Evolutionary conservation across 2,888 invertebrate species (phyloP).

Genomic region (Philopedon plagiatum): DNA sequence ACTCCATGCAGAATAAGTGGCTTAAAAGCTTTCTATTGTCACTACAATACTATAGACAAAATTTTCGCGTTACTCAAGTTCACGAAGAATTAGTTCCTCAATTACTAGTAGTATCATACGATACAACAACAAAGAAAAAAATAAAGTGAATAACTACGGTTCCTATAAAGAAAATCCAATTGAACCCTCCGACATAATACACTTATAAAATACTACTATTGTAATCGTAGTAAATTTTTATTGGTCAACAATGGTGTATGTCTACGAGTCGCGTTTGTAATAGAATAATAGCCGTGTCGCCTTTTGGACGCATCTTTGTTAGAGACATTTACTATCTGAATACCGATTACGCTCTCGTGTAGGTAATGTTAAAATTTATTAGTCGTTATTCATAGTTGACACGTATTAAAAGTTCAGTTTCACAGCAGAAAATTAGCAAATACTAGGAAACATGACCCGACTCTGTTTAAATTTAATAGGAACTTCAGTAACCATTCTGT

Average conservation of each 20-base stretch:
- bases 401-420: conserved; percentile 1
- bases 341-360: conserved; percentile 27
- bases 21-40: too few species aligned
- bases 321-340: conserved; percentile 33
- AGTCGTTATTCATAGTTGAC: background rate
- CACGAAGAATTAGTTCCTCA: background rate
- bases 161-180: conserved; percentile 27
- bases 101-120: background rate
- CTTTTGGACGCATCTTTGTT: conserved; percentile 50
- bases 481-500: too few species aligned
- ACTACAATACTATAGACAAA: too few species aligned
- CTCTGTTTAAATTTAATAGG: background rate
- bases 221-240: conserved; percentile 49
- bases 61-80: background rate
- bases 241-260: conserved; percentile 46
- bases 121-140: conserved; percentile 10
- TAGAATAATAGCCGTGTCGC: conserved; percentile 47
- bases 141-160: conserved; percentile 41
- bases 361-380: conserved; percentile 9
- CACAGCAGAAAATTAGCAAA: background rate
- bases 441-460: too few species aligned
- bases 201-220: conserved; percentile 46
- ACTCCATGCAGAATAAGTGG: too few species aligned
- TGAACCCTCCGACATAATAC: conserved; percentile 37
- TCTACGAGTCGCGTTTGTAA: conserved; percentile 45